Percentiles rank a stretch among this genome's conserved stretches.
Evolutionary conservation across 1,140 invertebrate species (phyloP).

Genomic region (Tetragnatha versicolor): DNA sequence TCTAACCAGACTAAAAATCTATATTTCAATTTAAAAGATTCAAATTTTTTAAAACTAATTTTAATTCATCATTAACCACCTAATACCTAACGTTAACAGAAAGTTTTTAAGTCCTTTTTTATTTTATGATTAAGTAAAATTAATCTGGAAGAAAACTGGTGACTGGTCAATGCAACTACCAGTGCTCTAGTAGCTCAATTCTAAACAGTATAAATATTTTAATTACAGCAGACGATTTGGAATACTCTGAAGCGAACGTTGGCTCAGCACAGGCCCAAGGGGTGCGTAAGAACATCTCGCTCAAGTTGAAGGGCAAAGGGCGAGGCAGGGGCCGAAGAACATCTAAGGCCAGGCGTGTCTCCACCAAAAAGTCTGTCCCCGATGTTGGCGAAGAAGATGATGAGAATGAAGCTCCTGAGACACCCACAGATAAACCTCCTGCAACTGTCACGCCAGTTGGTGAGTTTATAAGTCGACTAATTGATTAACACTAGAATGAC

Average conservation of each 20-base stretch:
- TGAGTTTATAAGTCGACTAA: too few relatives aligned
- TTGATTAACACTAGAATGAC: too few relatives aligned
- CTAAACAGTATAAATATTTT: not conserved
- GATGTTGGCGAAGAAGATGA: slow-evolving; percentile 5
- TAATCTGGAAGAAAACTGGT: too few relatives aligned
- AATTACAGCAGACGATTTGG: slow-evolving; percentile 43
- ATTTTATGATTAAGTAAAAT: too few relatives aligned
- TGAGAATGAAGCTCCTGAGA: slow-evolving; percentile 3
- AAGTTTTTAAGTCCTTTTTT: too few relatives aligned
- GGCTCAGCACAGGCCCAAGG: slow-evolving; percentile 47
- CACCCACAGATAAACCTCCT: slow-evolving; percentile 13
- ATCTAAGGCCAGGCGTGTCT: not conserved
- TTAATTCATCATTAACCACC: too few relatives aligned
- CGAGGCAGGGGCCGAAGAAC: slow-evolving; percentile 26
- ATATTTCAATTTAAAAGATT: too few relatives aligned
- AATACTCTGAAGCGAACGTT: slow-evolving; percentile 50
- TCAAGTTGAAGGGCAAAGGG: slow-evolving; percentile 56
- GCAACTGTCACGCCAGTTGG: not conserved
- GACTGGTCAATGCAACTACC: too few relatives aligned
- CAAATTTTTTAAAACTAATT: too few relatives aligned
- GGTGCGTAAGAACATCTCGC: slow-evolving; percentile 56
- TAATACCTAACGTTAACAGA: too few relatives aligned
- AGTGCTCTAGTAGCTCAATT: too few relatives aligned
- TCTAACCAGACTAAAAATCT: too few relatives aligned
- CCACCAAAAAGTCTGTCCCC: slow-evolving; percentile 22